phyloP scores from a whole-genome alignment of 2,797 vertebrate species.

The Miichthys miiuy region DNA sequence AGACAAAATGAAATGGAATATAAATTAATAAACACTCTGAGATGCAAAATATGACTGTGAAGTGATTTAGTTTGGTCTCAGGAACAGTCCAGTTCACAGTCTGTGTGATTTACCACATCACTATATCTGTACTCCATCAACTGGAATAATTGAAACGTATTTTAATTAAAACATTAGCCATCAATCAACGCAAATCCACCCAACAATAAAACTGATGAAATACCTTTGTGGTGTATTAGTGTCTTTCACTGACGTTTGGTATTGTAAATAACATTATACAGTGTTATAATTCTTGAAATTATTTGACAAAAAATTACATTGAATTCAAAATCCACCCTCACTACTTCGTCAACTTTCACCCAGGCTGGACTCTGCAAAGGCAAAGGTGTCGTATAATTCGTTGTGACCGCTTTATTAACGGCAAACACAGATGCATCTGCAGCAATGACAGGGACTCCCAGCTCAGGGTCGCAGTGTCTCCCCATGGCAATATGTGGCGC shows the following conservation, averaged over 20 bases:
- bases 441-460: slow-evolving; percentile 33
- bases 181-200: slow-evolving; percentile 58
- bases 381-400: slow-evolving; percentile 33
- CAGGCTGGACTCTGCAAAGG: neutral
- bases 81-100: slow-evolving; percentile 44
- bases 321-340: neutral
- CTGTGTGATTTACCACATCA: slow-evolving; percentile 58
- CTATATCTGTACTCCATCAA: slow-evolving; percentile 55
- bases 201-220: slow-evolving; percentile 46
- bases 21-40: slow-evolving; percentile 59
- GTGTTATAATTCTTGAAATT: slow-evolving; percentile 27
- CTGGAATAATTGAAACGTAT: slow-evolving; percentile 61
- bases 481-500: slow-evolving; percentile 59
- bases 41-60: slow-evolving; percentile 52
- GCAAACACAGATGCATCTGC: slow-evolving; percentile 28
- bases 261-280: slow-evolving; percentile 39
- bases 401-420: slow-evolving; percentile 54
- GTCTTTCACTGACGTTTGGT: slow-evolving; percentile 33
- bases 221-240: slow-evolving; percentile 39
- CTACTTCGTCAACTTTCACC: neutral
- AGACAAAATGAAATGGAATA: slow-evolving; percentile 65
- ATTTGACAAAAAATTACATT: slow-evolving; percentile 24
- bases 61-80: slow-evolving; percentile 62
- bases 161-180: slow-evolving; percentile 67
- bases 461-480: slow-evolving; percentile 51